phyloP scores from a whole-genome alignment of 2,113 vertebrate genomes.

The Hyaena hyaena region DNA sequence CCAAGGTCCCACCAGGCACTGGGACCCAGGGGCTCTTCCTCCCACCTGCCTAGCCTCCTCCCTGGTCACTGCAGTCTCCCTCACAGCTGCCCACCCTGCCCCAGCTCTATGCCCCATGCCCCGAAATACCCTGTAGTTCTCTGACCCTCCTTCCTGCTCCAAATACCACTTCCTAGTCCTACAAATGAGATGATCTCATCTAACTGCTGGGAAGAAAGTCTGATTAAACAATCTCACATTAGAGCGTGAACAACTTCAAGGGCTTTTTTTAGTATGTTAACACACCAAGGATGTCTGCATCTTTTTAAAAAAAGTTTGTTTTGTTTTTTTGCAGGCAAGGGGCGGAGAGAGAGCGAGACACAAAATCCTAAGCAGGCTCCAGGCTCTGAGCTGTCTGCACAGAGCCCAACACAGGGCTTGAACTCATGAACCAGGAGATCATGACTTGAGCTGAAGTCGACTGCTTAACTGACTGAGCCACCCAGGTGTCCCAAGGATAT shows the following conservation, averaged over 20 bases:
- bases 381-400: too few species aligned
- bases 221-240: conserved; percentile 36
- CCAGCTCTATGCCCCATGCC: neutral
- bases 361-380: too few species aligned
- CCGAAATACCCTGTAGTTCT: neutral
- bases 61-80: neutral
- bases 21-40: neutral
- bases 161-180: neutral
- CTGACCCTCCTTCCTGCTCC: neutral
- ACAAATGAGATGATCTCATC: conserved; percentile 46
- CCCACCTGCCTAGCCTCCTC: neutral
- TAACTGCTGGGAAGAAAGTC: conserved; percentile 38
- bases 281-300: conserved; percentile 20
- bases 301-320: neutral
- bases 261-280: neutral
- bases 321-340: too few species aligned
- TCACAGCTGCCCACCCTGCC: neutral
- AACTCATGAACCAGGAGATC: too few species aligned
- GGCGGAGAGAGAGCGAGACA: too few species aligned
- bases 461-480: too few species aligned
- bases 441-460: too few species aligned
- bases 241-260: neutral
- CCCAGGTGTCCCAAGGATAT: too few species aligned
- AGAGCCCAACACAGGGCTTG: too few species aligned
- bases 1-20: neutral